Conservation (phyloP, 2,888 invertebrate species). For the Bibio marci region DNA sequence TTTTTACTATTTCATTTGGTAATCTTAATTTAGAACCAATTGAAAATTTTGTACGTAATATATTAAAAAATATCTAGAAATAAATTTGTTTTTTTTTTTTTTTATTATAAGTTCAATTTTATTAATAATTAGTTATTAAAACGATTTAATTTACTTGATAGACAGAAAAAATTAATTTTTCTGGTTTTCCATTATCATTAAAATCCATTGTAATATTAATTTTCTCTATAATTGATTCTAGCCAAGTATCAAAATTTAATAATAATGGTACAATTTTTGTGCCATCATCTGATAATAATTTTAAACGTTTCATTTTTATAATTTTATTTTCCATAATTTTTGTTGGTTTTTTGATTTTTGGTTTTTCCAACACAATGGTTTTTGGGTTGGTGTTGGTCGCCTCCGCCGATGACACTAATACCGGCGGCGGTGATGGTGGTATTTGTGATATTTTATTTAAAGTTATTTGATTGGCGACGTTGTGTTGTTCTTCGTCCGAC, state of each 20-base stretch:
- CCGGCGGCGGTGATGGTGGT: no score
- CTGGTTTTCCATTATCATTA: slow-evolving; percentile 21
- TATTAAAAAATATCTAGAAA: slow-evolving; percentile 45
- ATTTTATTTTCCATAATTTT: no score
- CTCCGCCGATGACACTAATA: no score
- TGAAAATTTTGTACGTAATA: slow-evolving; percentile 52
- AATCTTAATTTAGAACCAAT: slow-evolving; percentile 43
- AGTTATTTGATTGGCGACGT: no score
- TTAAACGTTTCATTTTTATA: no score
- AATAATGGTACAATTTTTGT: slow-evolving; percentile 13
- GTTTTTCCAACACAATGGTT: no score
- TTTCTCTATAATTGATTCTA: slow-evolving; percentile 56
- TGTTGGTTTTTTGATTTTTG: no score
- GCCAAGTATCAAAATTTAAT: slow-evolving; percentile 45
- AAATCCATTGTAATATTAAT: slow-evolving; percentile 60
- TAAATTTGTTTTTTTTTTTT: no score
- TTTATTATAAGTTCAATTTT: slow-evolving; percentile 8
- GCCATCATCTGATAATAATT: not conserved
- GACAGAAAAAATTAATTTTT: not conserved
- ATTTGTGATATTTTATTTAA: no score
- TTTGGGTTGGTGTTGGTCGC: no score
- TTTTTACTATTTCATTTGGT: slow-evolving; percentile 43
- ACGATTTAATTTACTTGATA: not conserved
- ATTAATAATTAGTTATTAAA: not conserved
- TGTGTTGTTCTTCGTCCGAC: no score